These are phyloP conservation scores for Exocentrus adspersus DNA, from an alignment of 2,888 invertebrate species.

Conservation along the genomic window DNA sequence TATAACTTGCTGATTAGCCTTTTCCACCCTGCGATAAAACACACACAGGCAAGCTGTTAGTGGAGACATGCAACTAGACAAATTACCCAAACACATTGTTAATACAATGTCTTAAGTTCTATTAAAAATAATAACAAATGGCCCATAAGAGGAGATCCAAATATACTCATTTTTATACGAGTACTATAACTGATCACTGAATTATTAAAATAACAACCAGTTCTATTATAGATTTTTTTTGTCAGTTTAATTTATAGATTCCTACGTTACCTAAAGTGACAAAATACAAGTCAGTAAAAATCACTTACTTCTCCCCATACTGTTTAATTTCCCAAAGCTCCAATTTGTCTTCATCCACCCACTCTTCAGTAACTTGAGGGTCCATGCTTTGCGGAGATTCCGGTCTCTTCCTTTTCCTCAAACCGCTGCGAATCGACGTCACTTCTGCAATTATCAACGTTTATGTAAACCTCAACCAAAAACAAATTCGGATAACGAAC, in stretches of 20 bases:
- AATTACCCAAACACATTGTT: constrained; percentile 26
- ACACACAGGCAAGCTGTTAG: constrained; percentile 54
- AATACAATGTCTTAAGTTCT: constrained; percentile 12
- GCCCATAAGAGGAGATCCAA: too few relatives aligned
- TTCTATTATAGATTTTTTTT: too few relatives aligned
- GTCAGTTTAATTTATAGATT: too few relatives aligned
- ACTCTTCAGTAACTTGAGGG: constrained; percentile 93
- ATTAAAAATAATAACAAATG: too few relatives aligned
- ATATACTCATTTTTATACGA: too few relatives aligned
- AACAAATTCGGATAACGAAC: constrained; percentile 5
- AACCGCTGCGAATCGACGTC: constrained; percentile 92
- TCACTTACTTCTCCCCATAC: constrained; percentile 82
- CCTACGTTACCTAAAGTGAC: too few relatives aligned
- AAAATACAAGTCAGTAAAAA: too few relatives aligned
- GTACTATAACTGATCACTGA: too few relatives aligned
- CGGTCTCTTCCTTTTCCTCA: constrained; percentile 90
- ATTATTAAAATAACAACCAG: too few relatives aligned
- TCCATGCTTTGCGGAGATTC: constrained; percentile 95
- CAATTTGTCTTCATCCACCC: constrained; percentile 95
- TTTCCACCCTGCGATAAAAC: constrained; percentile 70
- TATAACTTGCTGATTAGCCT: constrained; percentile 79
- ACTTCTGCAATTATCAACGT: constrained; percentile 72
- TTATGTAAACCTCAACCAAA: neutral
- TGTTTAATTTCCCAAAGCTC: constrained; percentile 97
- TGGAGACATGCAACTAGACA: constrained; percentile 41